Base-by-base conservation (phyloP, 1,140 invertebrate species). In the Bactericera cockerelli region DNA sequence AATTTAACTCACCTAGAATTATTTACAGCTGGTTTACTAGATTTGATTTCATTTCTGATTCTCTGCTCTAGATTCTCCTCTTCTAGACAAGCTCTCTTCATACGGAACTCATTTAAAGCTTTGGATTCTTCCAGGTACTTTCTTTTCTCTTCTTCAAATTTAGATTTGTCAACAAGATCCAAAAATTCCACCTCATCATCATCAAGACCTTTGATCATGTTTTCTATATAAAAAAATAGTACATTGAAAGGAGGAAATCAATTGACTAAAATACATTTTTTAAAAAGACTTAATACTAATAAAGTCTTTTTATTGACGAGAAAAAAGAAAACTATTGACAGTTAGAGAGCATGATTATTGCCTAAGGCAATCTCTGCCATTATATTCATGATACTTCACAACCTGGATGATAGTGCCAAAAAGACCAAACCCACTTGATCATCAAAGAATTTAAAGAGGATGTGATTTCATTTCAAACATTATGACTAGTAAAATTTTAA, bases 111-210 rank as follows among this genome's bases (percentile, higher is more conserved):
- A 63, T 81, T 76, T 65, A 93, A 79, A 70, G 90, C 86, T 63
- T 79, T 75, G 65, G 83, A 79, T 68, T 93, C 90, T 68, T 93
- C 87, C 31, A 83, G 70, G 66, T 80, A 77, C 60, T 89, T 87
- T 68, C 83, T 82, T 59, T 82, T 77, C 63, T 93, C 89, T 33
- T 86, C 84, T 60, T 87, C 84, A 31, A 89, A 76, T 75, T 90
- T 92, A 19, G 82, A 84, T 62, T 82, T 76, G 72, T 93, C 88
- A 8, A 96, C 87, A 53, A 89, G 75, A 66, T 96, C 89, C 8
- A 97, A 72, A 72, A 96, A 97, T 63, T 91, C 84, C 0, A 93
- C 84, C 76, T 97, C 93, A 73, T 97, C 93, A 69, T 93, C 89
- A 72, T 96, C 92, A 1, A 97, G 73, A 8, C 90, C 91, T 72